A percentile compares a stretch with the other conserved stretches of the same genome.
These are phyloP conservation scores for Arge pagana DNA, from an alignment of 2,888 invertebrate species.

Conservation along the genomic window DNA sequence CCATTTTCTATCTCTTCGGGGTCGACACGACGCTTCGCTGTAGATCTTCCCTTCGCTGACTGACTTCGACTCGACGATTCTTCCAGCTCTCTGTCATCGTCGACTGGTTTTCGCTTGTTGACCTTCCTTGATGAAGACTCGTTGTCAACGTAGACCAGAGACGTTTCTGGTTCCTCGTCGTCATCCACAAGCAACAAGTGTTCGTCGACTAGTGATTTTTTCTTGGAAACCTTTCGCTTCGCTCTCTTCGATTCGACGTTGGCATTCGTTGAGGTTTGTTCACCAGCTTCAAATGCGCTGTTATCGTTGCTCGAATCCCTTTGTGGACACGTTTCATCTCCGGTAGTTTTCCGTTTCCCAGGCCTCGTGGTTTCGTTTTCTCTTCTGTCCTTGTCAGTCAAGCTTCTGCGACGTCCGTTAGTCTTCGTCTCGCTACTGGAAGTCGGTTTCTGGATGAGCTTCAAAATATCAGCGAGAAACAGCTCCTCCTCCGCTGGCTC, in stretches of 20 bases:
- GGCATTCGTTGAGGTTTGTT: too few species aligned
- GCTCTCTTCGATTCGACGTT: constrained; percentile 16
- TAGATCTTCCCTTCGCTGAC: neutral
- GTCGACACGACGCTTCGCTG: constrained; percentile 9
- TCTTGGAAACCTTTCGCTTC: constrained; percentile 28
- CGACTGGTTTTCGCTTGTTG: constrained; percentile 15
- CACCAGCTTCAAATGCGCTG: neutral
- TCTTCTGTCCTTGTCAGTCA: too few species aligned
- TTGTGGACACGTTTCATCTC: neutral
- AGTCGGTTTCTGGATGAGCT: constrained; percentile 41
- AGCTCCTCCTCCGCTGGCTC: constrained; percentile 35
- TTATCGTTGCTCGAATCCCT: neutral
- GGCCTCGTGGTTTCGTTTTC: constrained; percentile 21
- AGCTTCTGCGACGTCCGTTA: too few species aligned
- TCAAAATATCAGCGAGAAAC: constrained; percentile 46
- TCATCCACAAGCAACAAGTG: constrained; percentile 31
- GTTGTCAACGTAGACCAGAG: constrained; percentile 7
- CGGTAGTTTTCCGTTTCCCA: constrained; percentile 21
- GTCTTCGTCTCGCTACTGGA: too few species aligned
- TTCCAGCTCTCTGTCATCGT: constrained; percentile 1
- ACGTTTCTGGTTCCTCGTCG: neutral
- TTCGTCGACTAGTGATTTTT: constrained; percentile 45
- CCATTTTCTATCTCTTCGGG: neutral
- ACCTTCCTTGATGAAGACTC: constrained; percentile 11
- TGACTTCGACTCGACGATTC: neutral